Evolutionary conservation across 1,140 invertebrate genomes (phyloP), one percentile per base, ranked within the genome.

Genomic region (Oreohelix idahoensis): DNA sequence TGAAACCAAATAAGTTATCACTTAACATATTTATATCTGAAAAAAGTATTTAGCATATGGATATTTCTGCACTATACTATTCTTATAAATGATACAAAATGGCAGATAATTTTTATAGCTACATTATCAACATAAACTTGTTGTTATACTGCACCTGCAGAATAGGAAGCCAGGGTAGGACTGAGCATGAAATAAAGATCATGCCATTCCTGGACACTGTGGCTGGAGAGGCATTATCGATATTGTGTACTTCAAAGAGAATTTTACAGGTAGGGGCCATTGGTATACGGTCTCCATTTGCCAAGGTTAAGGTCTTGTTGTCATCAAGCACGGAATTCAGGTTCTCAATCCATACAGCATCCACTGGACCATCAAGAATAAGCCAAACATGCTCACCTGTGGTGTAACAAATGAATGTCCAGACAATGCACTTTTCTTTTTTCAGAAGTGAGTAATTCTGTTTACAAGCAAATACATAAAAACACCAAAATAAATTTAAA

Each of bases 291-390:
- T 93, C 92, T 42, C 92, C 92, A 84, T 93, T 93, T 39, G 92
- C 92, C 51, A 93, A 85, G 0, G 92, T 93, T 13, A 93, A 81
- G 8, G 91, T 92, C 82, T 93, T 92, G 83, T 92, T 93, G 84
- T 93, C 92, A 88, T 93, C 92, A 32, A 93, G 87, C 29, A 93
- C 92, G 77, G 92, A 93, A 85, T 93, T 93, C 15, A 93, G 86
- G 80, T 93, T 93, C 83, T 93, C 92, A 87, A 93, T 93, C 92
- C 92, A 93, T 32, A 93, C 91, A 71, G 92, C 92, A 88, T 93
- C 92, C 32, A 93, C 92, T 51, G 92, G 92, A 29, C 92, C 92
- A 86, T 93, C 92, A 29, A 93, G 83, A 10, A 92, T 88, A 38
- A 93, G 86, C 92, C 92, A 93, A 69, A 97, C 86, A 79, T 90